Base-by-base conservation (phyloP, 2,113 vertebrate genomes). In the Cyphomyrus discorhynchus region DNA sequence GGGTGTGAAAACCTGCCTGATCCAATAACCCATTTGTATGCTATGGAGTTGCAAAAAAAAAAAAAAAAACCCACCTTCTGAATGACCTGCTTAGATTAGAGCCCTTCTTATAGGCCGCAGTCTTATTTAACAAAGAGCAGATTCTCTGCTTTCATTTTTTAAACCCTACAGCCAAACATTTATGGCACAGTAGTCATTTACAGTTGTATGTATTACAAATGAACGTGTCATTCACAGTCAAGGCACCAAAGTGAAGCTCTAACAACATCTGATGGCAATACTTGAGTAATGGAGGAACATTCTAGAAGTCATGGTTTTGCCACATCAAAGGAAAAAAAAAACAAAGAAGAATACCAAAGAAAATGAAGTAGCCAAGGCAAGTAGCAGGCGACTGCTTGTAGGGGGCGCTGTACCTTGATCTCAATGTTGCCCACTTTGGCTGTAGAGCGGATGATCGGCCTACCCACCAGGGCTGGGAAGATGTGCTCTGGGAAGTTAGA, bases 351-450 rank as follows among this genome's bases (percentile, higher is more conserved):
- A 45, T 24, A 9, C 21, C 17, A 45, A n/a, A 84, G 6, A 47
- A 46, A 46, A 88, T 2, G 49, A 66, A 56, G 39, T 3, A 62
- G 53, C 35, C 15, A n/a, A n/a, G 19, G 21, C 31, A 88, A 50
- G 10, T 13, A 11, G 6, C 17, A 9, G 10, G 35, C 21, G 19
- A 13, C 86, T 8, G 3, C 31, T 39, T 24, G 45, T 15, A 50
- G 27, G 7, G 19, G 49, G 88, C 24, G 3, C 19, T n/a, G 95
- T 98, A 99, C 98, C 98, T 99, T 99, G 95, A 99, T 99, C 95
- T 99, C 98, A 93, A 99, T 99, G 96, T 99, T 99, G 94, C 98
- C 98, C 94, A 99, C 98, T 99, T 99, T 99, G 93, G 98, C 97
- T 90, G 98, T 99, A 90, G 98, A 99, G 94, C 98, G 97, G 93